phyloP scores from a whole-genome alignment of 2,888 invertebrate species.

The Yponomeuta evonymella region DNA sequence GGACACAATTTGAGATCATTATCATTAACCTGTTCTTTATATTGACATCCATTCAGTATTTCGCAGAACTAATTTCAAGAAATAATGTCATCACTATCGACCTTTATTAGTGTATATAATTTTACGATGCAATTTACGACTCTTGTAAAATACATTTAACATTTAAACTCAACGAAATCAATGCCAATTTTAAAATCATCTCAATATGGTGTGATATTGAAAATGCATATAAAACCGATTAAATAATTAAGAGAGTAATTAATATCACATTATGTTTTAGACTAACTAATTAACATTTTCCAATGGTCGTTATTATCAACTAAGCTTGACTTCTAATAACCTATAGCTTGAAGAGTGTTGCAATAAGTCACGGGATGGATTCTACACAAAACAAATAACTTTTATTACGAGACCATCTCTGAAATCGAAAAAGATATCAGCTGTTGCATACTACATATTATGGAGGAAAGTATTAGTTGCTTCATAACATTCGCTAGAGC shows the following conservation, averaged over 20 bases:
- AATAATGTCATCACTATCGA: background rate
- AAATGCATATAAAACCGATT: background rate
- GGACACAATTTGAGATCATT: background rate
- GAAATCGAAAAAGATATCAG: too few relatives aligned
- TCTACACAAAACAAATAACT: too few relatives aligned
- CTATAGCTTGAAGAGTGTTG: background rate
- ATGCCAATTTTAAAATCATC: background rate
- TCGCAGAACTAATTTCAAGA: background rate
- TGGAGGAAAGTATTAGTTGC: too few relatives aligned
- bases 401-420: too few relatives aligned
- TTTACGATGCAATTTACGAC: background rate
- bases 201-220: background rate
- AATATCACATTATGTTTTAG: background rate
- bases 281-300: conserved; percentile 5
- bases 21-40: background rate
- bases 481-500: too few relatives aligned
- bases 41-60: background rate
- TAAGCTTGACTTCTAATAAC: background rate
- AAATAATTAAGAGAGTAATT: background rate
- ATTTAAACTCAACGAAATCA: background rate
- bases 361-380: too few relatives aligned
- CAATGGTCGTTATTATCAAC: conserved; percentile 13
- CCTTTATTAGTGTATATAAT: background rate
- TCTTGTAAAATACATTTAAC: background rate
- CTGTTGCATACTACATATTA: too few relatives aligned